phyloP scores from a whole-genome alignment of 2,888 invertebrate genomes.

The Apamea crenata region DNA sequence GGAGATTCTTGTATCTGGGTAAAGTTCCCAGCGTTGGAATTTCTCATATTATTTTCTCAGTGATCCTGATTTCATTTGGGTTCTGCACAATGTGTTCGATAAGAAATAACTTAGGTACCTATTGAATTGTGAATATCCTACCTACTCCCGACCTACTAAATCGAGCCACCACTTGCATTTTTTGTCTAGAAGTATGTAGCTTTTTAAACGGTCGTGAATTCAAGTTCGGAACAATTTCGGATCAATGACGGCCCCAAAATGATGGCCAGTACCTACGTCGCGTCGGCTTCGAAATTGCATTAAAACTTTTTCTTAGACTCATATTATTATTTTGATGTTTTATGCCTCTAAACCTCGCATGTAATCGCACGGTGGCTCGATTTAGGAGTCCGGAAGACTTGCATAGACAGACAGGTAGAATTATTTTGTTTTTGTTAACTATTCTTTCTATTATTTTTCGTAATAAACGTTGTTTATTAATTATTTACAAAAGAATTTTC shows the following conservation, averaged over 20 bases:
- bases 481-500: conserved; percentile 6
- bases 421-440: conserved; percentile 33
- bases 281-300: background rate
- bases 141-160: background rate
- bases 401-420: background rate
- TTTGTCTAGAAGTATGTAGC: background rate
- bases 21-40: background rate
- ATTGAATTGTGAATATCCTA: background rate
- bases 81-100: background rate
- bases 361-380: background rate
- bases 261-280: background rate
- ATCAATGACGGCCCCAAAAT: background rate
- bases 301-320: background rate
- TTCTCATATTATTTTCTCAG: background rate
- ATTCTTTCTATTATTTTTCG: conserved; percentile 24
- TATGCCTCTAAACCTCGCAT: background rate
- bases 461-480: conserved; percentile 39
- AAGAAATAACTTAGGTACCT: too few relatives aligned
- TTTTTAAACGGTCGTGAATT: background rate
- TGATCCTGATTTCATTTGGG: background rate
- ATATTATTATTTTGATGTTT: background rate
- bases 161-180: background rate
- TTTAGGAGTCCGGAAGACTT: background rate
- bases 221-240: background rate
- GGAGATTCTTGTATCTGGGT: background rate